Percentiles rank a stretch among this genome's conserved stretches.
Evolutionary conservation across 2,888 invertebrate genomes (phyloP).

Genomic region (Boloria euphrosyne): DNA sequence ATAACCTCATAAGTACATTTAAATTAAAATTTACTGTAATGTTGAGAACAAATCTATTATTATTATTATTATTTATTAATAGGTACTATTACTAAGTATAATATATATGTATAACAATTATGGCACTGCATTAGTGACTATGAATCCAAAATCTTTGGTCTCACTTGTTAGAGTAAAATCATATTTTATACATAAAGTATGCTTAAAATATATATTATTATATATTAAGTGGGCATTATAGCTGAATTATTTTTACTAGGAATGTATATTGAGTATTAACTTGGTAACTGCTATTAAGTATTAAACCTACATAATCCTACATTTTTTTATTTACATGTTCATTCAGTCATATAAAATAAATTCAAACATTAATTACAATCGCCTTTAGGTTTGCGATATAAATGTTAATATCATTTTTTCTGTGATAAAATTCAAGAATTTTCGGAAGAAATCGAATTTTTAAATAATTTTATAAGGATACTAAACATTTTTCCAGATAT

Average conservation of each 20-base stretch:
- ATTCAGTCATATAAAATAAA: conserved; percentile 59
- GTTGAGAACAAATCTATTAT: background rate
- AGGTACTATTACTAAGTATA: conserved; percentile 1
- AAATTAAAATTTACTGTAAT: conserved; percentile 14
- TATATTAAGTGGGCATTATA: conserved; percentile 1
- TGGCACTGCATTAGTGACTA: conserved; percentile 2
- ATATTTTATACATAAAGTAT: background rate
- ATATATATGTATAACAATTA: conserved; percentile 8
- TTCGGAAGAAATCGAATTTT: too few relatives aligned
- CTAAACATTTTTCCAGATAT: too few relatives aligned
- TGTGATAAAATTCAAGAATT: background rate
- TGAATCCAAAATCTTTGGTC: conserved; percentile 4
- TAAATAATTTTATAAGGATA: too few relatives aligned
- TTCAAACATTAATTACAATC: conserved; percentile 26
- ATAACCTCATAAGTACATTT: conserved; percentile 35
- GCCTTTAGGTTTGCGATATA: background rate
- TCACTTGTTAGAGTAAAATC: background rate
- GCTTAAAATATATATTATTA: conserved; percentile 3
- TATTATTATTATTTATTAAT: background rate
- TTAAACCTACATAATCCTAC: conserved; percentile 55
- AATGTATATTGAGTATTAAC: conserved; percentile 46
- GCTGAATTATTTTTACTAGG: conserved; percentile 23
- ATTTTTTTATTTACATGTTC: conserved; percentile 62
- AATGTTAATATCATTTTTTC: background rate
- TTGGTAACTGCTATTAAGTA: conserved; percentile 55